A percentile compares a stretch with the other conserved stretches of the same genome.
These are phyloP conservation scores for Neodiprion virginianus DNA, from an alignment of 1,140 invertebrate species.

Conservation along the genomic window DNA sequence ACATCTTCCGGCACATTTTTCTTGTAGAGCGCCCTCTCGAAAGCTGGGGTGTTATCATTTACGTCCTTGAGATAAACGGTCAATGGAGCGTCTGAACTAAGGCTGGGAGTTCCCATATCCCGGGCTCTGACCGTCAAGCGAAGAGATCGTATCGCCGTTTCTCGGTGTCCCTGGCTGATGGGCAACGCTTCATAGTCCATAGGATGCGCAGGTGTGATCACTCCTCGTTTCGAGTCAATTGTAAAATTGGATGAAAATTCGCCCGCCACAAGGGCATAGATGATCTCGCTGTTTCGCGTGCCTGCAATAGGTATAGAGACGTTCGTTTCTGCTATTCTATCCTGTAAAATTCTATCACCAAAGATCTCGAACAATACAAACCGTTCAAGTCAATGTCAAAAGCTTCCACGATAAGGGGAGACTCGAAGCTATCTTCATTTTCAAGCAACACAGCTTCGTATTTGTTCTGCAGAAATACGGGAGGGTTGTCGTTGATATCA, in stretches of 20 bases:
- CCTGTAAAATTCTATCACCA: not conserved
- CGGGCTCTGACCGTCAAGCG: constrained; percentile 79
- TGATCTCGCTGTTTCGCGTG: constrained; percentile 84
- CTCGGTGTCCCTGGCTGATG: constrained; percentile 64
- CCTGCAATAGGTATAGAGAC: constrained; percentile 57
- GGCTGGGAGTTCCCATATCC: constrained; percentile 79
- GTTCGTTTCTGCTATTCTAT: not conserved
- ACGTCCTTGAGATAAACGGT: constrained; percentile 85
- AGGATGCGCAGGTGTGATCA: constrained; percentile 70
- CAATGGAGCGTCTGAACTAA: constrained; percentile 77
- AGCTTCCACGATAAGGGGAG: constrained; percentile 79
- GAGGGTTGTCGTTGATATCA: constrained; percentile 89
- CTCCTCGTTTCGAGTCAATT: constrained; percentile 76
- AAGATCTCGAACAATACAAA: constrained; percentile 43
- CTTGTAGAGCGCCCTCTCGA: constrained; percentile 77
- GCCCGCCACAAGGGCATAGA: constrained; percentile 81
- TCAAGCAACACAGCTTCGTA: constrained; percentile 87
- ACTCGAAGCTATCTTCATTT: constrained; percentile 81
- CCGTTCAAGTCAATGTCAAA: constrained; percentile 87
- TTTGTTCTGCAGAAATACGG: constrained; percentile 79
- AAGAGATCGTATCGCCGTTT: constrained; percentile 68
- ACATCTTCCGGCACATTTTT: constrained; percentile 83
- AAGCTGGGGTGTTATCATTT: constrained; percentile 86
- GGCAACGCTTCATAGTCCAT: constrained; percentile 83
- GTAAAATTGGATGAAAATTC: constrained; percentile 81